Evolutionary conservation across 2,113 vertebrate species (phyloP).

Genomic region (Ivindomyrus marchei): DNA sequence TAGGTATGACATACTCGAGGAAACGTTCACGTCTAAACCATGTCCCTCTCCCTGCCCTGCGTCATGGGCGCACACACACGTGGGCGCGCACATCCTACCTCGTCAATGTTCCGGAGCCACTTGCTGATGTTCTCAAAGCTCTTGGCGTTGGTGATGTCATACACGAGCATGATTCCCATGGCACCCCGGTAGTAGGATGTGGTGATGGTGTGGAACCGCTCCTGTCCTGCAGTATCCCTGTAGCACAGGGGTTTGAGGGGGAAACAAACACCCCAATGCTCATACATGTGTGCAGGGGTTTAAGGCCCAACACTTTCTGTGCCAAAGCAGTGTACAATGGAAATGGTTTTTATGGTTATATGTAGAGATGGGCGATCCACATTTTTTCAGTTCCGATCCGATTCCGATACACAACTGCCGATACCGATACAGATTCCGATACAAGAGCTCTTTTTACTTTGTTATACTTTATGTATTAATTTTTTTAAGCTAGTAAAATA

Average conservation of each 20-base stretch:
- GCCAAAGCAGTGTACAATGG: not conserved
- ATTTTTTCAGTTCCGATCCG: too few relatives aligned
- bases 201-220: conserved; percentile 98
- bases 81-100: conserved; percentile 61
- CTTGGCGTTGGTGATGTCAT: conserved; percentile 98
- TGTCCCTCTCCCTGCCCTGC: not conserved
- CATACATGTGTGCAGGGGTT: not conserved
- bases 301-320: not conserved
- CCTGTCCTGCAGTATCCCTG: conserved; percentile 98
- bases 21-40: not conserved
- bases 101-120: conserved; percentile 98
- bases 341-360: not conserved
- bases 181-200: conserved; percentile 98
- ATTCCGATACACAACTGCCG: too few relatives aligned
- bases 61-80: not conserved
- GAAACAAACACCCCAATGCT: not conserved
- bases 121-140: conserved; percentile 99
- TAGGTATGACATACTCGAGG: not conserved
- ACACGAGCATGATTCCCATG: conserved; percentile 99
- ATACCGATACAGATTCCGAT: too few relatives aligned
- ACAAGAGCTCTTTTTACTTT: too few relatives aligned
- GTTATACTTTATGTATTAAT: too few relatives aligned
- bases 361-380: not conserved
- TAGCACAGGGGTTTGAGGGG: conserved; percentile 13
- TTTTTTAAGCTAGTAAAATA: too few relatives aligned